Evolutionary conservation across 2,797 vertebrate species (phyloP).

Genomic region (Lophius americanus): DNA sequence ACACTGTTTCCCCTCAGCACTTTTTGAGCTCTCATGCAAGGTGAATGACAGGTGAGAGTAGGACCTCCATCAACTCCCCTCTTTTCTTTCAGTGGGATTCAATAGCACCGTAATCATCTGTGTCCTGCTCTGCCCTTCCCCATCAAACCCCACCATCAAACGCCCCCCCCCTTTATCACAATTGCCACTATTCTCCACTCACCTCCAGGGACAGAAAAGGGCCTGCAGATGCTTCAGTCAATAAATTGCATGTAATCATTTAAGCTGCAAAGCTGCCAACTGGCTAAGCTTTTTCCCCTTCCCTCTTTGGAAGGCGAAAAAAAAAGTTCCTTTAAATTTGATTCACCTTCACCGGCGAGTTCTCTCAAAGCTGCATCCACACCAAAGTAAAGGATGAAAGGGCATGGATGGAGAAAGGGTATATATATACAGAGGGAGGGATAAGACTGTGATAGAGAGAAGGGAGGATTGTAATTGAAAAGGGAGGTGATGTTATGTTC

Average conservation of each 20-base stretch:
- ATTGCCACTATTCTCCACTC: slow-evolving; percentile 61
- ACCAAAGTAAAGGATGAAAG: slow-evolving; percentile 60
- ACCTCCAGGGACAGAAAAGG: slow-evolving; percentile 64
- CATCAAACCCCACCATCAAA: neutral
- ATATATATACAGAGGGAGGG: slow-evolving; percentile 1
- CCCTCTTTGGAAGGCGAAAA: slow-evolving; percentile 24
- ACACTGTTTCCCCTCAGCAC: neutral
- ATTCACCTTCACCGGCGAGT: slow-evolving; percentile 60
- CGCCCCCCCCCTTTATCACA: slow-evolving; percentile 15
- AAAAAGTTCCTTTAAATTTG: slow-evolving; percentile 54
- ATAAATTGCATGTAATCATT: slow-evolving; percentile 72
- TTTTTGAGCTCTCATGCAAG: slow-evolving; percentile 16
- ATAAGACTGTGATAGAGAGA: slow-evolving; percentile 5
- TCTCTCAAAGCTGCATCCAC: slow-evolving; percentile 45
- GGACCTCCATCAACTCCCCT: slow-evolving; percentile 45
- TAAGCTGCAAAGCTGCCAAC: slow-evolving; percentile 63
- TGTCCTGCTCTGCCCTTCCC: slow-evolving; percentile 26
- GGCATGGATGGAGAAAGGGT: slow-evolving; percentile 9
- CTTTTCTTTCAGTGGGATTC: slow-evolving; percentile 37
- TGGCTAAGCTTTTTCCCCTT: slow-evolving; percentile 55
- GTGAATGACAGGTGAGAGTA: slow-evolving; percentile 48
- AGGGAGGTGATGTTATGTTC: slow-evolving; percentile 28
- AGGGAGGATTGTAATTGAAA: slow-evolving; percentile 29
- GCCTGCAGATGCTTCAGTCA: slow-evolving; percentile 71
- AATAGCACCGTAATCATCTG: slow-evolving; percentile 59